These are phyloP conservation scores for Xerus rutilus DNA, from an alignment of 2,797 vertebrate species.

Conservation along the genomic window DNA sequence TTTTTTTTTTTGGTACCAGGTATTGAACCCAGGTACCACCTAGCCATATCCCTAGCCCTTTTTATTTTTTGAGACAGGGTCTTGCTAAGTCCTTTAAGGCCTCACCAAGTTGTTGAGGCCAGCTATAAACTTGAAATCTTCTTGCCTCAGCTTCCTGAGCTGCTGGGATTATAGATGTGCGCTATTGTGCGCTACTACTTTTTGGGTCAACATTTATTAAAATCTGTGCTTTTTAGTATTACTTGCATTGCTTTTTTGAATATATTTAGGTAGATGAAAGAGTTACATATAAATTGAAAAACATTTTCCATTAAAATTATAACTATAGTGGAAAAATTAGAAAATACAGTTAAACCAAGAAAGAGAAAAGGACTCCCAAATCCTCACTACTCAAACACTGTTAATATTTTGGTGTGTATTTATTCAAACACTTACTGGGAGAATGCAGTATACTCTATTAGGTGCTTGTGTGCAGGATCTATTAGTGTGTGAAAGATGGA, in stretches of 20 bases:
- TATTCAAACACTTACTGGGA: not conserved
- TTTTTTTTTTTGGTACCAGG: too few relatives aligned
- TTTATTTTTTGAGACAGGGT: too few relatives aligned
- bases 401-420: not conserved
- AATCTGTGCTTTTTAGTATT: conserved; percentile 12
- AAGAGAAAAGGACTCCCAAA: not conserved
- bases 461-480: not conserved
- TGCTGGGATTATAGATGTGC: too few relatives aligned
- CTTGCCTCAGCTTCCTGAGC: too few relatives aligned
- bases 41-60: too few relatives aligned
- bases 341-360: not conserved
- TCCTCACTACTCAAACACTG: not conserved
- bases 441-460: not conserved
- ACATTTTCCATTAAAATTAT: conserved; percentile 1
- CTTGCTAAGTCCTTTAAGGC: too few relatives aligned
- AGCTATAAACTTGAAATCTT: too few relatives aligned
- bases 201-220: conserved; percentile 4
- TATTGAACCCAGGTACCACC: too few relatives aligned
- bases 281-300: conserved; percentile 6
- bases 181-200: not conserved
- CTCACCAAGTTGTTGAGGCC: too few relatives aligned
- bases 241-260: conserved; percentile 7
- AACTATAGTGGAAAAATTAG: conserved; percentile 12
- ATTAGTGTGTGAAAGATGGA: not conserved
- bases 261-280: not conserved